phyloP scores from a whole-genome alignment of 2,113 vertebrate genomes.

The Galemys pyrenaicus region DNA sequence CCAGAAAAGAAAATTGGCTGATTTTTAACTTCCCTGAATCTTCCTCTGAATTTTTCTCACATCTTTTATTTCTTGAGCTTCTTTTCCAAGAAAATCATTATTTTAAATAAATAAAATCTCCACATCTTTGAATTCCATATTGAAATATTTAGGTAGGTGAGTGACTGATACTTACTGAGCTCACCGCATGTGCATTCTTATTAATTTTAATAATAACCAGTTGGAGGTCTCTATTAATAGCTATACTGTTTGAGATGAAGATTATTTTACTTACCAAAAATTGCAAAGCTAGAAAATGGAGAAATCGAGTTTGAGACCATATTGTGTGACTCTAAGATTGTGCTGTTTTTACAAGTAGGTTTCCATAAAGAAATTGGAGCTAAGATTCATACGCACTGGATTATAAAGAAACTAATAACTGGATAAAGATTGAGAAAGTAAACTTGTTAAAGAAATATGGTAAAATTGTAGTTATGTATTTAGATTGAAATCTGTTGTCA shows the following conservation, averaged over 20 bases:
- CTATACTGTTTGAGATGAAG: not conserved
- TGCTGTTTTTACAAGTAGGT: not conserved
- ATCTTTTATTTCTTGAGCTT: not conserved
- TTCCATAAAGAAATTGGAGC: not conserved
- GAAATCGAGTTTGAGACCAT: not conserved
- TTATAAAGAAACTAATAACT: not conserved
- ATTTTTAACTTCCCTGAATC: not conserved
- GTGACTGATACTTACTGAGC: not conserved
- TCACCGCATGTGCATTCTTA: not conserved
- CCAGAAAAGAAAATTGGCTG: not conserved
- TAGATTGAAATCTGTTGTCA: slow-evolving; percentile 43
- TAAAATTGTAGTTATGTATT: not conserved
- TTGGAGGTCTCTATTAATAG: not conserved
- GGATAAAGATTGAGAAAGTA: not conserved
- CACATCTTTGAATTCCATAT: not conserved
- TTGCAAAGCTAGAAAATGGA: not conserved
- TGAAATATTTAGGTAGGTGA: not conserved
- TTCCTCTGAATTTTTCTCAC: not conserved
- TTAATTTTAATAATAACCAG: slow-evolving; percentile 7
- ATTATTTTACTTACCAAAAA: not conserved
- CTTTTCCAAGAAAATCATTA: not conserved
- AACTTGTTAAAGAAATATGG: slow-evolving; percentile 32
- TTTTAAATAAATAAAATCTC: not conserved
- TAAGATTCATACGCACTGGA: not conserved
- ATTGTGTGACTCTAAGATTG: not conserved